A percentile compares a stretch with the other conserved stretches of the same genome.
Evolutionary conservation across 2,113 vertebrate genomes (phyloP).

Genomic region (Calypte anna): DNA sequence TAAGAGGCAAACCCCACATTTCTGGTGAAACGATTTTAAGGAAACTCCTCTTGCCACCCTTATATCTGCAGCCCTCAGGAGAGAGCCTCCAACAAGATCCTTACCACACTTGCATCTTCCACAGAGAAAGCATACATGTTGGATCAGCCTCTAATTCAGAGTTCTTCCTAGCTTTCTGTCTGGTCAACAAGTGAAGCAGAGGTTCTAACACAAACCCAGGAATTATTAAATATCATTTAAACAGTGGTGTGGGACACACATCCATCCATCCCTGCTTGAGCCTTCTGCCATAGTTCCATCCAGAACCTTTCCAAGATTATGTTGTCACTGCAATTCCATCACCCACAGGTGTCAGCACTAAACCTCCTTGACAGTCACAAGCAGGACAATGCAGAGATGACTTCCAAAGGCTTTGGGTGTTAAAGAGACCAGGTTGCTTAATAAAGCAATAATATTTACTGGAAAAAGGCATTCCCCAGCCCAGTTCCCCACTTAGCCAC

Average conservation of each 20-base stretch:
- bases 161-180: not conserved
- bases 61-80: not conserved
- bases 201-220: not conserved
- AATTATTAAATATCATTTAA: not conserved
- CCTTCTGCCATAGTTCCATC: not conserved
- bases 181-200: not conserved
- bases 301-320: not conserved
- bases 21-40: not conserved
- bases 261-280: not conserved
- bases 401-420: not conserved
- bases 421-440: not conserved
- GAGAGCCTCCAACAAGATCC: not conserved
- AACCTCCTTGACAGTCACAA: not conserved
- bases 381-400: not conserved
- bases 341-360: not conserved
- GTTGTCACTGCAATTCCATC: not conserved
- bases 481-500: not conserved
- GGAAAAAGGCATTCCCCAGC: not conserved
- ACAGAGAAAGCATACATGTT: rapidly evolving
- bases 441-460: not conserved
- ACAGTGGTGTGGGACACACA: not conserved
- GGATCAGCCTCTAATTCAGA: not conserved
- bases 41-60: not conserved
- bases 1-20: rapidly evolving
- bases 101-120: not conserved